Conservation (phyloP, 2,888 invertebrate species). For the Oxyscelio sp. region DNA sequence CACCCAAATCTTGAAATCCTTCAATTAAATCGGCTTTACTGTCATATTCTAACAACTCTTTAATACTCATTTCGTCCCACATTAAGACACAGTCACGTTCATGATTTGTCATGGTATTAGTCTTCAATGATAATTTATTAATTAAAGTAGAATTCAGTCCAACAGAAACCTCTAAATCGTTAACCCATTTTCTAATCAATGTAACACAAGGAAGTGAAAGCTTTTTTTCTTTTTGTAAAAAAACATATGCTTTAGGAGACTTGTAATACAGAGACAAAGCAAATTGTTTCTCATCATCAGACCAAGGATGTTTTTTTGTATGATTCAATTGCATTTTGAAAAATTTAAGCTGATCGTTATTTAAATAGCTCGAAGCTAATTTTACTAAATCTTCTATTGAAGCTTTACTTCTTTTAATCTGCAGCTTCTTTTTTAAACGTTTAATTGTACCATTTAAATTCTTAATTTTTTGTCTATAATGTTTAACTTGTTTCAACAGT, state of each 20-base stretch:
- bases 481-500: neutral
- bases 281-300: constrained; percentile 61
- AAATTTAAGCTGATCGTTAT: neutral
- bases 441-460: neutral
- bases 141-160: constrained; percentile 75
- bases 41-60: constrained; percentile 73
- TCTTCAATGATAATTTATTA: constrained; percentile 73
- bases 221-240: constrained; percentile 72
- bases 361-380: constrained; percentile 14
- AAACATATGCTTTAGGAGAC: constrained; percentile 80
- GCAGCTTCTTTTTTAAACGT: neutral
- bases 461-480: neutral
- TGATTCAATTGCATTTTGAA: constrained; percentile 44
- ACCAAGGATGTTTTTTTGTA: constrained; percentile 12
- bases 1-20: constrained; percentile 76
- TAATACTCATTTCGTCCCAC: constrained; percentile 78
- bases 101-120: constrained; percentile 76
- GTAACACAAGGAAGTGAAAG: constrained; percentile 78
- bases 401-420: neutral
- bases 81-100: constrained; percentile 77
- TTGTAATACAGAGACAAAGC: constrained; percentile 80
- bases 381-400: neutral
- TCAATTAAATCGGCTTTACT: constrained; percentile 73
- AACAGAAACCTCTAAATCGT: constrained; percentile 74
- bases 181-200: constrained; percentile 78